These are phyloP conservation scores for Lithodes maja DNA, from an alignment of 2,888 invertebrate species.

Conservation along the genomic window DNA sequence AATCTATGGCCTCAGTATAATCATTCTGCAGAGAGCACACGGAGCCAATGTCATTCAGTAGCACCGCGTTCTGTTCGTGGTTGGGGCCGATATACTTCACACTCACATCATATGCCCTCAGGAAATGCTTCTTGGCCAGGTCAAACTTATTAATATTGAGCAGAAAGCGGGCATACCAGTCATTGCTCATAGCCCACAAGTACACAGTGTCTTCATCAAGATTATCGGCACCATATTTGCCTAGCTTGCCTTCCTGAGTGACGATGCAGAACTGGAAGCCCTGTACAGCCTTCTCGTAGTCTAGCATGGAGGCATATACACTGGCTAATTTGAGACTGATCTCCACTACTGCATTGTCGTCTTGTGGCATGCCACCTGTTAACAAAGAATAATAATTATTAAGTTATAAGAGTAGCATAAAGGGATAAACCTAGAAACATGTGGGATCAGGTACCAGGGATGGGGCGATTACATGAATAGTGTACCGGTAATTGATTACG, in stretches of 20 bases:
- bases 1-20: conserved; percentile 53
- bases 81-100: conserved; percentile 81
- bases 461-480: too few relatives aligned
- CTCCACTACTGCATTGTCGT: conserved; percentile 89
- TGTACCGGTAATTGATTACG: too few relatives aligned
- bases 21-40: conserved; percentile 62
- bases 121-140: conserved; percentile 79
- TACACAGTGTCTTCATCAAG: conserved; percentile 81
- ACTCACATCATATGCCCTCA: conserved; percentile 80
- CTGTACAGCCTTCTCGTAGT: conserved; percentile 74
- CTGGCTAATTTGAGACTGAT: conserved; percentile 82
- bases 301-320: conserved; percentile 75
- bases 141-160: conserved; percentile 74
- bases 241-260: conserved; percentile 80
- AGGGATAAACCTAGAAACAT: not conserved
- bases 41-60: conserved; percentile 81
- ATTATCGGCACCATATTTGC: conserved; percentile 72
- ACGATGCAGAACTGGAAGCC: conserved; percentile 84
- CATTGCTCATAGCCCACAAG: conserved; percentile 86
- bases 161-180: conserved; percentile 82
- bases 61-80: conserved; percentile 84
- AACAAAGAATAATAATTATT: not conserved
- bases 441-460: too few relatives aligned
- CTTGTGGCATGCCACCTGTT: conserved; percentile 77
- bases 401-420: not conserved